Base-by-base conservation (phyloP, 1,140 invertebrate species). In the Drosophila parvula region DNA sequence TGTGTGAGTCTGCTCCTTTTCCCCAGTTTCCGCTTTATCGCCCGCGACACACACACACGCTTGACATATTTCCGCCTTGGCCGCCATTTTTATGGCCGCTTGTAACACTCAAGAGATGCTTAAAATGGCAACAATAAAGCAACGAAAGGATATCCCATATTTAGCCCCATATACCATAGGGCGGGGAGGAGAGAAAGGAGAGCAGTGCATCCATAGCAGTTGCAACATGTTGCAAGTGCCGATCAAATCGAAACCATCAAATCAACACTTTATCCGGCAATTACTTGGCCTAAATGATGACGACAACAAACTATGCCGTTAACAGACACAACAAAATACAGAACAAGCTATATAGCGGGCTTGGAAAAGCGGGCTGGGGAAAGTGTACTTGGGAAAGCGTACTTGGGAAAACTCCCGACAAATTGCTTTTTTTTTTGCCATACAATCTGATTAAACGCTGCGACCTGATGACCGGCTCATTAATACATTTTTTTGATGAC, bases 191-290 rank as follows among this genome's bases (percentile, higher is more conserved):
- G n/a, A 30, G 0, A 27, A n/a, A 7, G 10, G 38, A 16, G 56
- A 48, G 51, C 12, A 34, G 28, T 41, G 58, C 45, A 61, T 57
- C 62, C 59, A 22, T 22, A 22, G 22, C 65, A 30, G 74, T 59
- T 85, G 79, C 79, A 85, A 76, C 70, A 86, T 85, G 78, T 64
- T 67, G 75, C 75, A 81, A 71, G 65, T 62, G 75, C 38, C 65
- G 48, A 50, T 71, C 34, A 55, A 53, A 36, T 53, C 32, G 44
- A 16, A 36, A 44, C 67, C 75, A 86, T 86, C 82, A 85, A 85
- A 86, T 81, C 79, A 68, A 74, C 79, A 76, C 82, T 86, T 86
- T 85, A 85, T 78, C 82, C 78, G 67, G 82, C 81, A 86, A 85
- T 85, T 85, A 86, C 82, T 55, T 48, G 51, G 27, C 78, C 61